Percentiles rank a stretch among this genome's conserved stretches.
These are phyloP conservation scores for Morelia viridis DNA, from an alignment of 2,797 vertebrate species.

Conservation along the genomic window DNA sequence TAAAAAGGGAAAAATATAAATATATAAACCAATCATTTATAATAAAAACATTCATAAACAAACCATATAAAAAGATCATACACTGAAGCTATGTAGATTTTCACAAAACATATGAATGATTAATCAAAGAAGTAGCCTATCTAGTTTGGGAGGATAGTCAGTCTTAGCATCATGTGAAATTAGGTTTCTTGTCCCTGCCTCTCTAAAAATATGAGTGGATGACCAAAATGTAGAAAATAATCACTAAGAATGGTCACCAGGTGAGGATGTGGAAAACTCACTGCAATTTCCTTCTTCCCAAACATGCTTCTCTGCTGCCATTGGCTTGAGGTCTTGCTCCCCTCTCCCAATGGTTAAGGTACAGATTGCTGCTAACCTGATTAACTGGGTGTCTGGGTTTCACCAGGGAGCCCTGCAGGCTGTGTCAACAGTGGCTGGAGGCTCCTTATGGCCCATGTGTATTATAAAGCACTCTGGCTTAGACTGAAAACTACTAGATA, in stretches of 20 bases:
- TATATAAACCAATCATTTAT: neutral
- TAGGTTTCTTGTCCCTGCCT: neutral
- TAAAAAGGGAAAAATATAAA: too few species aligned
- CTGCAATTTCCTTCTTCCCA: neutral
- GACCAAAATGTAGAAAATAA: neutral
- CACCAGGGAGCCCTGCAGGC: neutral
- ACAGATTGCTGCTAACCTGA: neutral
- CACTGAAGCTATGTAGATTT: neutral
- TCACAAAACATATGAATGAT: neutral
- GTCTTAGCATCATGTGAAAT: neutral
- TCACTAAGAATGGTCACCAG: neutral
- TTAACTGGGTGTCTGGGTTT: neutral
- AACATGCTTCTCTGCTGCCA: neutral
- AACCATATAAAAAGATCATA: neutral
- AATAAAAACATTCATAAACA: neutral
- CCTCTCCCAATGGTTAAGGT: neutral
- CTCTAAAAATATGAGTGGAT: neutral
- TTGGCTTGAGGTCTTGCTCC: neutral
- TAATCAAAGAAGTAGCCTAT: neutral
- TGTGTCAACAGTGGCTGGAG: neutral
- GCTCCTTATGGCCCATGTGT: neutral
- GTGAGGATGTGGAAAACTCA: neutral
- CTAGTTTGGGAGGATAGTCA: neutral
- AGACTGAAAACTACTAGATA: neutral
- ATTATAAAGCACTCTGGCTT: neutral